A percentile compares a stretch with the other conserved stretches of the same genome.
Evolutionary conservation across 2,888 invertebrate species (phyloP).

Genomic region (Lithophane leautieri): DNA sequence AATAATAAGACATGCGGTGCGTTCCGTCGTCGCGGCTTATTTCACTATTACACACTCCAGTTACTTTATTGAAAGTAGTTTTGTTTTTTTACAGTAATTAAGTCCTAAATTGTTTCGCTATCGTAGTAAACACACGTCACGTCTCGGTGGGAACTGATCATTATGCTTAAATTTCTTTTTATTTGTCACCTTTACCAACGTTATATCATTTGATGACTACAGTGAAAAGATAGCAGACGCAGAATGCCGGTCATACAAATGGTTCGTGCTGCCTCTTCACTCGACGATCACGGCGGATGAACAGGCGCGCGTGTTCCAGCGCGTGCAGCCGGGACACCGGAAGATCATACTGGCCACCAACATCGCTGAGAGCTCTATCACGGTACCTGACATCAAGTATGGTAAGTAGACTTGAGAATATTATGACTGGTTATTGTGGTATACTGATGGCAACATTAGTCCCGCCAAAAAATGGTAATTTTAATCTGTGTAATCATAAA

Average conservation of each 20-base stretch:
- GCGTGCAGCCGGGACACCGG: constrained; percentile 91
- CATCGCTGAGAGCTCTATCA: constrained; percentile 98
- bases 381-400: constrained; percentile 96
- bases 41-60: background rate
- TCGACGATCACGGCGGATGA: constrained; percentile 95
- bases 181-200: background rate
- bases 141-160: background rate
- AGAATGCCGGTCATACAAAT: constrained; percentile 78
- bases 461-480: too few relatives aligned
- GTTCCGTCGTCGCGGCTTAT: background rate
- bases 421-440: too few relatives aligned
- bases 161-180: background rate
- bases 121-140: background rate
- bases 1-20: background rate
- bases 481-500: too few relatives aligned
- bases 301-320: constrained; percentile 91
- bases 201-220: background rate
- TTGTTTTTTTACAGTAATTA: background rate
- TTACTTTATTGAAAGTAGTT: background rate
- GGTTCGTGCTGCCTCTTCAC: constrained; percentile 92
- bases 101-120: background rate
- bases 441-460: too few relatives aligned
- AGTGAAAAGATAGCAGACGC: constrained; percentile 75
- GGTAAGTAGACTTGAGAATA: constrained; percentile 81
- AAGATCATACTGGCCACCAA: constrained; percentile 97